These are phyloP conservation scores for Aporrectodea caliginosa DNA, from an alignment of 1,140 invertebrate species.

Conservation along the genomic window DNA sequence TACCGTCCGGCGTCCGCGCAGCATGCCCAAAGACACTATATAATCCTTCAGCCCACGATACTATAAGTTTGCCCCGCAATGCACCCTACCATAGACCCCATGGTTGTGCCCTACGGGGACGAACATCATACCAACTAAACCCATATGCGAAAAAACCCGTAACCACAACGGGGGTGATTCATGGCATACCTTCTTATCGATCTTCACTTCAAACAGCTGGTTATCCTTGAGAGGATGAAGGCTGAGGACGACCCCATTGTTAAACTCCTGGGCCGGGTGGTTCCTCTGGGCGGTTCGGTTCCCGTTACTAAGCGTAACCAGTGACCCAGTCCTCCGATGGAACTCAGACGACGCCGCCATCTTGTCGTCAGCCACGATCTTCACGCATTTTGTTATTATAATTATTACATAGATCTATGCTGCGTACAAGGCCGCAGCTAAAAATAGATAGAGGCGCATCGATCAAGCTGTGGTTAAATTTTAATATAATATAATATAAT, in stretches of 20 bases:
- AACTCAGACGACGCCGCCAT: slow-evolving; percentile 55
- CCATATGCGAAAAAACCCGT: neutral
- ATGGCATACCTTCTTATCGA: slow-evolving; percentile 74
- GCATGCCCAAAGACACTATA: too few species aligned
- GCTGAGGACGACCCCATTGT: slow-evolving; percentile 79
- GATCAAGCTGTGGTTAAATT: too few species aligned
- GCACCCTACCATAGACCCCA: neutral
- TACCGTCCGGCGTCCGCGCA: too few species aligned
- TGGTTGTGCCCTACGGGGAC: neutral
- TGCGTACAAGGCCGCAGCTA: too few species aligned
- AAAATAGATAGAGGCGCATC: too few species aligned
- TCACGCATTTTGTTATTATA: too few species aligned
- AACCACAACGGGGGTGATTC: neutral
- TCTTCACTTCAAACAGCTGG: slow-evolving; percentile 79
- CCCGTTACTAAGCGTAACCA: slow-evolving; percentile 73
- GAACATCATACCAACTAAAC: neutral
- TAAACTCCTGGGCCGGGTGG: slow-evolving; percentile 63
- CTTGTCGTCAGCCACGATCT: too few species aligned
- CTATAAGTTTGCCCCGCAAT: too few species aligned
- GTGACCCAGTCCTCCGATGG: slow-evolving; percentile 73
- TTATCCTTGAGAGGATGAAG: slow-evolving; percentile 75
- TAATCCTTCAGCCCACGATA: too few species aligned
- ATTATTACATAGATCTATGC: too few species aligned
- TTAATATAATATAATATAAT: too few species aligned
- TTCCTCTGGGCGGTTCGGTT: slow-evolving; percentile 76